Conservation (phyloP, 2,113 vertebrate genomes). For the Okapia johnstoni region DNA sequence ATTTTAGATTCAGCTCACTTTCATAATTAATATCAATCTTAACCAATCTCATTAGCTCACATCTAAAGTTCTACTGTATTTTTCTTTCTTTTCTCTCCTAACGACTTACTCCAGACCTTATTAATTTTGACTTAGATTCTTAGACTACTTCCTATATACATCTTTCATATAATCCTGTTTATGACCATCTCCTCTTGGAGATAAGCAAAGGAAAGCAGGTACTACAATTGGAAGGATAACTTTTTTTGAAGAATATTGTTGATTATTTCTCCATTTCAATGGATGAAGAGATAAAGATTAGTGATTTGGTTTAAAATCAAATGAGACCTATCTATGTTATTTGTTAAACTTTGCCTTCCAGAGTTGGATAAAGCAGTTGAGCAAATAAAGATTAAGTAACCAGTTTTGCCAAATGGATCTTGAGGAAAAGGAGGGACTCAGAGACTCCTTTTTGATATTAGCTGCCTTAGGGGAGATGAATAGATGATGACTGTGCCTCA, state of each 20-base stretch:
- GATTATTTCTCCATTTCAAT: background rate
- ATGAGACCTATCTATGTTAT: background rate
- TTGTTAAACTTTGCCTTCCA: background rate
- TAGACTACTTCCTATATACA: background rate
- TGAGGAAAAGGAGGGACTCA: background rate
- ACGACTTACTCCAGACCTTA: background rate
- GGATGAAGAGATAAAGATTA: background rate
- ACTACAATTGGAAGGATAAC: background rate
- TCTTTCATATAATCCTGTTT: background rate
- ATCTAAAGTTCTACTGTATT: background rate
- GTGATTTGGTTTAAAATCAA: background rate
- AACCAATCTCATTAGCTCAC: background rate
- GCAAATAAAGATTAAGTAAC: background rate
- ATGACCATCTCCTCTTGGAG: background rate
- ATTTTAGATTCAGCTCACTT: background rate
- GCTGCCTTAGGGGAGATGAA: background rate
- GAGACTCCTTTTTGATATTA: background rate
- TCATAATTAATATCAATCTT: background rate
- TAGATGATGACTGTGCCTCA: background rate
- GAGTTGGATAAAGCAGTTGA: background rate
- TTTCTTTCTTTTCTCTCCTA: background rate
- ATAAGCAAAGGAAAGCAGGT: background rate
- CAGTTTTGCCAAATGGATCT: background rate
- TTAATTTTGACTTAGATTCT: background rate
- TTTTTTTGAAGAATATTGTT: background rate